Percentiles rank a stretch among this genome's conserved stretches.
phyloP scores from a whole-genome alignment of 2,888 invertebrate species.

The Drosophila greeni region DNA sequence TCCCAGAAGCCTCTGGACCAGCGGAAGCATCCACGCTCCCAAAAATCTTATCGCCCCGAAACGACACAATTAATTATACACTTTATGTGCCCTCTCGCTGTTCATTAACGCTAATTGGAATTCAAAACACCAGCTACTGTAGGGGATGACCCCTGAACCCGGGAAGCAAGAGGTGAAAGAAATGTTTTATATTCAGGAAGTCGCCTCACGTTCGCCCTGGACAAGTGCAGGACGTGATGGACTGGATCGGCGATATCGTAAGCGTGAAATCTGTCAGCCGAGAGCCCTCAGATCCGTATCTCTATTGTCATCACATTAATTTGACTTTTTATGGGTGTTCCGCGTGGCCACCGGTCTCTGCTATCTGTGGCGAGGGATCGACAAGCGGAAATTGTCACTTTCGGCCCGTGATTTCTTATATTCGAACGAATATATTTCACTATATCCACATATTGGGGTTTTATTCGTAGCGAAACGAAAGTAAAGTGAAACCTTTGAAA shows the following conservation, averaged over 20 bases:
- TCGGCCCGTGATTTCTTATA: conserved; percentile 11
- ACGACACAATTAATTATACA: conserved; percentile 64
- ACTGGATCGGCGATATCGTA: conserved; percentile 66
- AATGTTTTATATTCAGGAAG: not conserved
- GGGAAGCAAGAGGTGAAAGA: not conserved
- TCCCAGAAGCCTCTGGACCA: conserved; percentile 13
- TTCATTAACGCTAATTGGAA: conserved; percentile 65
- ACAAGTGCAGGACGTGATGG: conserved; percentile 59
- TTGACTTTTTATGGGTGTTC: conserved; percentile 75
- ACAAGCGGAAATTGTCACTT: conserved; percentile 62
- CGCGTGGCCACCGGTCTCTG: conserved; percentile 28
- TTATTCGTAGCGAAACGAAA: conserved; percentile 55
- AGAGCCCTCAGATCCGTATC: conserved; percentile 22
- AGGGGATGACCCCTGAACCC: conserved; percentile 12
- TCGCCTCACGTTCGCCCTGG: conserved; percentile 50
- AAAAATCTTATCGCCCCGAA: conserved; percentile 14
- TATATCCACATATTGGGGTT: not conserved
- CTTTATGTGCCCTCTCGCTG: conserved; percentile 55
- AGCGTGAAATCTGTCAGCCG: conserved; percentile 64
- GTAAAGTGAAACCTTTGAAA: conserved; percentile 52
- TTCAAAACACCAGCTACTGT: conserved; percentile 51
- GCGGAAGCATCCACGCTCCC: conserved; percentile 21
- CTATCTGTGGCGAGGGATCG: conserved; percentile 11
- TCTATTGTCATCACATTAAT: conserved; percentile 70
- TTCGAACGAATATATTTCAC: not conserved